Conservation (phyloP, 2,797 vertebrate species). For the Ataeniobius toweri region DNA sequence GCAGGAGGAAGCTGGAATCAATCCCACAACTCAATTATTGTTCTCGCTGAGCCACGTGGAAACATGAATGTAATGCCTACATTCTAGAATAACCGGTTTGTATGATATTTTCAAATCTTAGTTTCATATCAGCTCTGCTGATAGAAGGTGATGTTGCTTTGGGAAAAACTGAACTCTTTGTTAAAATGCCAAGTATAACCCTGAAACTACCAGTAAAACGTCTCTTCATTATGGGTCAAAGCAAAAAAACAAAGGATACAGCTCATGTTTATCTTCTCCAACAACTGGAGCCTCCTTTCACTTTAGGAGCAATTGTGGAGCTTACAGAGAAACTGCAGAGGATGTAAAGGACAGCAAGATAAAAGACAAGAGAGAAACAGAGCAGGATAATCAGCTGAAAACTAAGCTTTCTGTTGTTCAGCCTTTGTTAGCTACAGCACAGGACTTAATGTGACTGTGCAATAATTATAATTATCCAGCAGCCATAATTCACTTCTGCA, state of each 20-base stretch:
- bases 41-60: neutral
- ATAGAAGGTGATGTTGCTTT: neutral
- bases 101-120: neutral
- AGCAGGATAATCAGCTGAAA: neutral
- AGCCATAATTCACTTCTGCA: neutral
- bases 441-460: neutral
- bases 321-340: slow-evolving; percentile 2
- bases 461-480: slow-evolving; percentile 5
- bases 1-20: too few relatives aligned
- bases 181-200: neutral
- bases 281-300: neutral
- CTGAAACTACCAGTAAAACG: neutral
- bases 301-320: neutral
- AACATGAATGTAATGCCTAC: neutral
- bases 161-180: neutral
- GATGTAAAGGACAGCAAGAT: neutral
- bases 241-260: neutral
- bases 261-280: neutral
- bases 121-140: neutral
- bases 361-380: neutral
- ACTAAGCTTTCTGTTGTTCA: neutral
- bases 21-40: too few relatives aligned
- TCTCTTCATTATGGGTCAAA: neutral
- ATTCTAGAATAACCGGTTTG: neutral
- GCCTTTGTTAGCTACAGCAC: neutral